phyloP scores from a whole-genome alignment of 2,113 vertebrate species.

The Mus spicilegus region DNA sequence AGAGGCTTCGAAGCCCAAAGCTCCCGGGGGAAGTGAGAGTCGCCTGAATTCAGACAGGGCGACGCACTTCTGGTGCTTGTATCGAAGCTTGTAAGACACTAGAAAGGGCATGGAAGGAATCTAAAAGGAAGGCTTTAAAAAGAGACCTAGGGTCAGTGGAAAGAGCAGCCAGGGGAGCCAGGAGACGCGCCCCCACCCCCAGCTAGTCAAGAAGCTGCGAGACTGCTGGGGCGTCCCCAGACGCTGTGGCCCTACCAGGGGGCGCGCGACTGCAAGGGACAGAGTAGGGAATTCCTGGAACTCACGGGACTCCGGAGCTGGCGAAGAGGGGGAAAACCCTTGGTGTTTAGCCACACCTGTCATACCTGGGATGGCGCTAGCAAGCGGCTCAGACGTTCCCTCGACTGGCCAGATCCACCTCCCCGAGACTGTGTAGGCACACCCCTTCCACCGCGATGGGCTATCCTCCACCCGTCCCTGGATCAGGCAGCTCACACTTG shows the following conservation, averaged over 20 bases:
- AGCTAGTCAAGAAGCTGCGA: not conserved
- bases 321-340: not conserved
- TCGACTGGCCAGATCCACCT: not conserved
- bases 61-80: slow-evolving; percentile 54
- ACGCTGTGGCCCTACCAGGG: not conserved
- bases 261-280: not conserved
- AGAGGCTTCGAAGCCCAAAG: not conserved
- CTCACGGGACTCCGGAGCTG: not conserved
- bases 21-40: not conserved
- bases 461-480: not conserved
- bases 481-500: not conserved
- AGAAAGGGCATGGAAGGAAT: not conserved
- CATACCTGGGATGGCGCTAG: not conserved
- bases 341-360: slow-evolving; percentile 65
- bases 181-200: not conserved
- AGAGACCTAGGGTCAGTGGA: slow-evolving; percentile 45
- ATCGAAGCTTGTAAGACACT: slow-evolving; percentile 31
- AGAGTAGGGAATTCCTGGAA: not conserved
- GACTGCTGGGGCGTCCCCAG: rapidly evolving
- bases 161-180: not conserved
- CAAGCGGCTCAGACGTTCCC: not conserved
- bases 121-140: slow-evolving; percentile 54
- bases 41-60: slow-evolving; percentile 19
- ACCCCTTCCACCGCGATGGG: not conserved
- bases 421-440: not conserved